Conservation (phyloP, 2,888 invertebrate species). For the Cremastinae sp. region DNA sequence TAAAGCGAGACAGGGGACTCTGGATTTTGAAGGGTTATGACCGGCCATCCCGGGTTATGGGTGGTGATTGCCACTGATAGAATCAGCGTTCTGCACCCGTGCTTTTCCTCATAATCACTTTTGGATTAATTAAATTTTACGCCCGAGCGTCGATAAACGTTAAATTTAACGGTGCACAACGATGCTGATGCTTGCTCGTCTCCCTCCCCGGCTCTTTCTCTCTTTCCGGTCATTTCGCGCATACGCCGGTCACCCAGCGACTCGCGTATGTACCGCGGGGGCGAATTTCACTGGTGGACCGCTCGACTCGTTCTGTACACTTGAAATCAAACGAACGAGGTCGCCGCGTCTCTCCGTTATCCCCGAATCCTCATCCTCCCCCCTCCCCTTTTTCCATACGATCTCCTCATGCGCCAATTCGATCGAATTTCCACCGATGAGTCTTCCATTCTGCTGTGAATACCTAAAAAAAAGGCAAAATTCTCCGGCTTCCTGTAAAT, state of each 20-base stretch:
- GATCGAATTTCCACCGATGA: constrained; percentile 57
- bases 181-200: constrained; percentile 52
- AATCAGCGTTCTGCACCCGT: constrained; percentile 76
- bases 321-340: constrained; percentile 58
- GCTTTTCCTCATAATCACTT: constrained; percentile 79
- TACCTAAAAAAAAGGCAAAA: background rate
- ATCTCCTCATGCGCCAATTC: constrained; percentile 3
- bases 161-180: constrained; percentile 77
- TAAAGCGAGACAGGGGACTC: constrained; percentile 69
- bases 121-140: constrained; percentile 81
- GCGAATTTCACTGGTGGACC: constrained; percentile 43
- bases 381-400: background rate
- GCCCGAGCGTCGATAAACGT: constrained; percentile 77
- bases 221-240: constrained; percentile 54
- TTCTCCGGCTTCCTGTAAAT: no score
- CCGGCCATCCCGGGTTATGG: constrained; percentile 77
- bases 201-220: background rate
- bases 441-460: constrained; percentile 42
- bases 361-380: constrained; percentile 1
- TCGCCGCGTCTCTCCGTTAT: constrained; percentile 33
- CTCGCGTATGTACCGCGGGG: constrained; percentile 29
- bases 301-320: constrained; percentile 46
- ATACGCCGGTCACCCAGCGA: constrained; percentile 19
- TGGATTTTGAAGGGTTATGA: constrained; percentile 76
- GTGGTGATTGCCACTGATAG: constrained; percentile 78